Evolutionary conservation across 1,140 invertebrate genomes (phyloP).

Genomic region (Orussus abietinus): DNA sequence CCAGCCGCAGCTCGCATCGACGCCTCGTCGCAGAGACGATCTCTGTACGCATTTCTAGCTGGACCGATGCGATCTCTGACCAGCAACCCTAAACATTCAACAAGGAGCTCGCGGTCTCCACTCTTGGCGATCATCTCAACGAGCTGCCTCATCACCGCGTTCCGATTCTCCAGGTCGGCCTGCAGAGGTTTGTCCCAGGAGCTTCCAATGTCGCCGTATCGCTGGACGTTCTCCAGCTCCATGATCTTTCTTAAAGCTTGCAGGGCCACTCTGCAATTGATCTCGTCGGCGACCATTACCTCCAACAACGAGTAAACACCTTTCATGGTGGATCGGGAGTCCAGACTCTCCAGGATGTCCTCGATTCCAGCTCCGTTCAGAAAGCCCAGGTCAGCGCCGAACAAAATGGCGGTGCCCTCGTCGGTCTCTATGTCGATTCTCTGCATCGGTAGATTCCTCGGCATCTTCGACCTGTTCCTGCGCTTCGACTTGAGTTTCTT

Average conservation of each 20-base stretch:
- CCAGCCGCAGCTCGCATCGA: constrained; percentile 60
- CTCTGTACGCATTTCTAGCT: constrained; percentile 51
- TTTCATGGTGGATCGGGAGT: constrained; percentile 30
- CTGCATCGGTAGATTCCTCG: no score
- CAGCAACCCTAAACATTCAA: constrained; percentile 48
- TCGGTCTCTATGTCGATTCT: constrained; percentile 32
- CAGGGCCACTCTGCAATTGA: constrained; percentile 53
- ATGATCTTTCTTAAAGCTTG: constrained; percentile 54
- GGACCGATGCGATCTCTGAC: constrained; percentile 41
- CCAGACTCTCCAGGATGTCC: constrained; percentile 41
- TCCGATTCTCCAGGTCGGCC: constrained; percentile 21
- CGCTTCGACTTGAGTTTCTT: no score
- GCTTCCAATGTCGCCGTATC: constrained; percentile 28
- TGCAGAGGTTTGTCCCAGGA: constrained; percentile 2
- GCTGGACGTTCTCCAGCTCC: constrained; percentile 52
- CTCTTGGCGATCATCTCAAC: constrained; percentile 47
- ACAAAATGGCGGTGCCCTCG: constrained; percentile 34
- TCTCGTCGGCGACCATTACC: constrained; percentile 49
- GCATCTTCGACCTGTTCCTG: no score
- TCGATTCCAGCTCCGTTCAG: constrained; percentile 40
- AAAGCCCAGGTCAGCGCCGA: constrained; percentile 28
- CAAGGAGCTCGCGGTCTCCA: constrained; percentile 43
- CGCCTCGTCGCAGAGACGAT: constrained; percentile 60
- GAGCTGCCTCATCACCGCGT: constrained; percentile 47
- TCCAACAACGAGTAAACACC: constrained; percentile 43